These are phyloP conservation scores for Drosophila yooni DNA, from an alignment of 2,888 invertebrate genomes.

Conservation along the genomic window DNA sequence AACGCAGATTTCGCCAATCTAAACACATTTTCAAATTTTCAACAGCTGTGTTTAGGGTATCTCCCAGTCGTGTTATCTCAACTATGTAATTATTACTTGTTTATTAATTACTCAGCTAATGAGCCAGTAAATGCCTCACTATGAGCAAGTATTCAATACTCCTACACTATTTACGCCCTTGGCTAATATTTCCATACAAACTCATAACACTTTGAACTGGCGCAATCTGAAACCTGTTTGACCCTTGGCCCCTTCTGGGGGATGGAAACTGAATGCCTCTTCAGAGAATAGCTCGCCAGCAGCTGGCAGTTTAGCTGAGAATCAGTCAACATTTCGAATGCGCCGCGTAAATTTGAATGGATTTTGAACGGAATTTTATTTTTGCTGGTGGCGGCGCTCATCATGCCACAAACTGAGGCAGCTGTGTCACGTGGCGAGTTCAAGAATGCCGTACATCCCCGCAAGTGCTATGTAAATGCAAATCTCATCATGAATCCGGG, in stretches of 20 bases:
- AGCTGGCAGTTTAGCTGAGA: conserved; percentile 4
- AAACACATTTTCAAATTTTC: too few species aligned
- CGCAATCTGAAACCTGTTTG: conserved; percentile 29
- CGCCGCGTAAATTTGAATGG: conserved; percentile 42
- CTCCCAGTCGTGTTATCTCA: not conserved
- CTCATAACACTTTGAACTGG: not conserved
- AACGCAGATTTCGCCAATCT: too few species aligned
- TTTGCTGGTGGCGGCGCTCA: conserved; percentile 3
- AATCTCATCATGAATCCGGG: conserved; percentile 46
- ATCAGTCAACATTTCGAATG: conserved; percentile 32
- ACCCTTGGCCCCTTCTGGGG: conserved; percentile 1
- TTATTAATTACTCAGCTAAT: not conserved
- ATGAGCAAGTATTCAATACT: not conserved
- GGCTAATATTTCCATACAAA: not conserved
- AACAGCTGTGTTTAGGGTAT: not conserved
- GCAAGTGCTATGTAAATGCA: conserved; percentile 60
- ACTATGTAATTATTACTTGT: not conserved
- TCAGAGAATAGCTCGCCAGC: not conserved
- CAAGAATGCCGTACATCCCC: conserved; percentile 57
- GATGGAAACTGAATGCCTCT: not conserved
- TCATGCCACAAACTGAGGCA: conserved; percentile 31
- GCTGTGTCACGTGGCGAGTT: conserved; percentile 45
- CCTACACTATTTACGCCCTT: not conserved
- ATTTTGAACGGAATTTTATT: conserved; percentile 34
- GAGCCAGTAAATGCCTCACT: not conserved